phyloP scores from a whole-genome alignment of 2,888 invertebrate species.

The Leptinotarsa haldemani region DNA sequence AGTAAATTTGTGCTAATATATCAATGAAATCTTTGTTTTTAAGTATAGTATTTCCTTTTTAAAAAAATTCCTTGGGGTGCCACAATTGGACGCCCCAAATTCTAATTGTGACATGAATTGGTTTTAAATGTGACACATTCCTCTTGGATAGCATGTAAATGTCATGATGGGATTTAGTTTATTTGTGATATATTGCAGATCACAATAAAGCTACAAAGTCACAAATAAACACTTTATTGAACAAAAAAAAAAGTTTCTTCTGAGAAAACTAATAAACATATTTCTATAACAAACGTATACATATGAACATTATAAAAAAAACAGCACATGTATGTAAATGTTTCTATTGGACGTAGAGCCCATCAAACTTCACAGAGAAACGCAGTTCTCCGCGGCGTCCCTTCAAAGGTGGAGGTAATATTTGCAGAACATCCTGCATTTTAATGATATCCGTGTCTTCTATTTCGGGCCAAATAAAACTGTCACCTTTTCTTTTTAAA shows the following conservation, averaged over 20 bases:
- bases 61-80: neutral
- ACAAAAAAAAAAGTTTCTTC: neutral
- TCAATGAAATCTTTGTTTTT: too few species aligned
- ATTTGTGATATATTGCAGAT: neutral
- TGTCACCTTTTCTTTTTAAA: slow-evolving; percentile 4
- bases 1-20: neutral
- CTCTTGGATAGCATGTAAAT: neutral
- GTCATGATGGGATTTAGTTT: neutral
- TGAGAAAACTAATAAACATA: neutral
- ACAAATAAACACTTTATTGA: neutral
- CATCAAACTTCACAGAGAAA: slow-evolving; percentile 1
- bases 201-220: neutral
- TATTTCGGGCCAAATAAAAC: slow-evolving; percentile 2
- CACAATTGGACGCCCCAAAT: neutral
- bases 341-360: slow-evolving; percentile 1
- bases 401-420: neutral
- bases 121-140: slow-evolving; percentile 2
- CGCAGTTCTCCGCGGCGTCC: slow-evolving; percentile 1
- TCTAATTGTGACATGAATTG: too few species aligned
- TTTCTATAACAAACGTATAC: neutral
- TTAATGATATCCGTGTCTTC: neutral
- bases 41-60: neutral
- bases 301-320: neutral
- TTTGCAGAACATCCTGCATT: neutral
- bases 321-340: neutral